A percentile compares a stretch with the other conserved stretches of the same genome.
These are phyloP conservation scores for Luehdorfia chinensis DNA, from an alignment of 1,140 invertebrate species.

Conservation along the genomic window DNA sequence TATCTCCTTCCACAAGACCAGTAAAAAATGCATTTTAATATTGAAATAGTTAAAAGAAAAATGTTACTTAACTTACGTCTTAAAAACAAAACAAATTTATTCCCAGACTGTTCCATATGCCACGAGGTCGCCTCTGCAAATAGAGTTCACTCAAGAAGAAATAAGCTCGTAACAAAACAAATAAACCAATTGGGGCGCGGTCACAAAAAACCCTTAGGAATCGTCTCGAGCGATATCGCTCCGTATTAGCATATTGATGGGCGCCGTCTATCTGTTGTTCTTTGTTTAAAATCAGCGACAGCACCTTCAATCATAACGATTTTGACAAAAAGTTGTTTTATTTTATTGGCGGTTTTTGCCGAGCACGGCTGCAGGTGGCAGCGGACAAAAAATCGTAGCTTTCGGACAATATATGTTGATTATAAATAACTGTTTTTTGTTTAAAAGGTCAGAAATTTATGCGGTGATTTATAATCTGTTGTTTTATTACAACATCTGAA, in stretches of 20 bases:
- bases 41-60: no score
- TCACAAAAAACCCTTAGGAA: constrained; percentile 55
- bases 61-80: background rate
- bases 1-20: no score
- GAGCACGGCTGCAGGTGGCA: constrained; percentile 53
- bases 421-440: constrained; percentile 17
- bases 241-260: constrained; percentile 73
- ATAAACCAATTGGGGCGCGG: constrained; percentile 67
- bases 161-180: constrained; percentile 67
- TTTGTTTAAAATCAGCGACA: constrained; percentile 76
- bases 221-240: constrained; percentile 45
- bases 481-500: constrained; percentile 3
- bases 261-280: constrained; percentile 54
- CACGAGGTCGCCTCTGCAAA: constrained; percentile 51
- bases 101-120: constrained; percentile 39
- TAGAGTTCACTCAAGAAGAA: constrained; percentile 53
- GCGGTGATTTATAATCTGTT: constrained; percentile 15
- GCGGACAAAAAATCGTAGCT: constrained; percentile 33
- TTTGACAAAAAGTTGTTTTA: constrained; percentile 58
- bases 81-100: constrained; percentile 22
- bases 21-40: no score
- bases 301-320: constrained; percentile 68
- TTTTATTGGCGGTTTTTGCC: constrained; percentile 57
- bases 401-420: constrained; percentile 18
- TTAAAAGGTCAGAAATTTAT: constrained; percentile 13